Evolutionary conservation across 2,888 invertebrate genomes (phyloP), one percentile per base, ranked within the genome.

Genomic region (Geotrupes spiniger): DNA sequence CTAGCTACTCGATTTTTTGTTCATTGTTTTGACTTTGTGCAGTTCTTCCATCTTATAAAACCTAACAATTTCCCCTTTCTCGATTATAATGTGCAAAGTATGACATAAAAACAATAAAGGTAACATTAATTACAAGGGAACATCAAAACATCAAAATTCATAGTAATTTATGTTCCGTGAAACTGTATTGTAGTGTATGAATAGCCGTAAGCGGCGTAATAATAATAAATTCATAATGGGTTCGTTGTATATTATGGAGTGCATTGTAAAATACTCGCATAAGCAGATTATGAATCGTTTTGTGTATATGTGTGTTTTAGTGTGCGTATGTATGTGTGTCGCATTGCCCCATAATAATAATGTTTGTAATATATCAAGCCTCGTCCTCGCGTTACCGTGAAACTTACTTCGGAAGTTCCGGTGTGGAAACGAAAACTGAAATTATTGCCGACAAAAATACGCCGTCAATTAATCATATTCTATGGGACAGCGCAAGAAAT

Each of bases 341-440:
- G 43, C 42, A 47, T 47, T 47, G 49, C 41, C 49, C 41, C 37
- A 41, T 49, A 49, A 57, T 57, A 57, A 57, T 57, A 57, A 53
- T 54, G 51, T 46, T 53, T 47, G 50, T 52, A 49, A 53, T 57
- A 57, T 58, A 58, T 59, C 58, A 56, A 21, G 56, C 50, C 42
- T 49, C 53, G 57, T 58, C 54, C 51, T 58, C 52, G 51, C 58
- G 61, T 56, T 55, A 59, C 63, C 61, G 58, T 60, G 60, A 65
- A 68, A 68, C 67, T 66, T 65, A 64, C 63, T 65, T 67, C 66
- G 64, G 66, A 65, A 66, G 64, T 67, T 67, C 67, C 67, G 67
- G 62, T 65, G 65, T 65, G 65, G 67, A 66, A 66, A 64, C 65
- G 65, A 66, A 66, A 65, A 63, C 65, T 65, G 63, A 66, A 67